Base-by-base conservation (phyloP, 2,888 invertebrate genomes). In the Miltochrista miniata region DNA sequence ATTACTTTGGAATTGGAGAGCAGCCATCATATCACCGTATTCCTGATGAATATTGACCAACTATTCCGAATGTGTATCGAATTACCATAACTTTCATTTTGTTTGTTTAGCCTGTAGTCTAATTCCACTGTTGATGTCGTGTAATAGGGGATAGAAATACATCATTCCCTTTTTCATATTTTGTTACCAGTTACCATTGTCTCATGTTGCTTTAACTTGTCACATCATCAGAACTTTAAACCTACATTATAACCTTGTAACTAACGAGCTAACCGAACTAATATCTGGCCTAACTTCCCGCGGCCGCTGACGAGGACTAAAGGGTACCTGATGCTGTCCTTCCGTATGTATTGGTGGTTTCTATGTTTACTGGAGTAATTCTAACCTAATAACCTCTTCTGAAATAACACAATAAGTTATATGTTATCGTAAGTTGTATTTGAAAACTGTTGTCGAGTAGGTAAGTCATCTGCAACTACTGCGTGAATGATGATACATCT, bases 241-340 rank as follows among this genome's bases (percentile, higher is more conserved):
- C 42, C 13, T 1, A 40, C 29, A 24, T 1, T 14, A 24, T 48
- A 31, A 51, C 43, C 13, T 54, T 30, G 73, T 83, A 57, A 86
- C 82, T 87, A 86, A 85, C 81, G 68, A 62, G 70, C 71, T 70
- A 72, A 75, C 56, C 37, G 10, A 18, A 48, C 42, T 48, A 48
- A 48, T 56, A 45, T 62, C 66, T 68, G 69, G 65, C 83, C 87
- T 84, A 76, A 81, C 87, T 76, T 87, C 88, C 86, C 89, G 80
- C 74, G 68, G 65, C 62, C 63, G 79, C 85, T 87, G 87, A 87
- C 70, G 88, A 85, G 87, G 87, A 87, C 74, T 86, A 88, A 83
- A 81, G 84, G 82, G 18, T 72, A 69, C 48, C 66, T 56, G 63
- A 13, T 33, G 10, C 15, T 36, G 36, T 24, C 2, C 37, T 11